These are phyloP conservation scores for Thunnus thynnus DNA, from an alignment of 2,113 vertebrate genomes.

Conservation along the genomic window DNA sequence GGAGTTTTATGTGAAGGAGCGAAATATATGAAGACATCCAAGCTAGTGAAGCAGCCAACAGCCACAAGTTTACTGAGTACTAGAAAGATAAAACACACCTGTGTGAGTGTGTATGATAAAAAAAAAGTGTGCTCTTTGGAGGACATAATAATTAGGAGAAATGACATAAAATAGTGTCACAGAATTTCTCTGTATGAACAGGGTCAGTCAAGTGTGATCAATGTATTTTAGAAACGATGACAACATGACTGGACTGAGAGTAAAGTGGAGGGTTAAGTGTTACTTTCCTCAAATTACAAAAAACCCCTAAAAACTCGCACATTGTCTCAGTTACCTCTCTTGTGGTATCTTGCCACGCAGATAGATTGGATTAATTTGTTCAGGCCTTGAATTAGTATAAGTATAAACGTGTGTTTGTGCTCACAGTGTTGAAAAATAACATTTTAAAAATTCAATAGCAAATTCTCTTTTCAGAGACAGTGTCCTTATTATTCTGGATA, in stretches of 20 bases:
- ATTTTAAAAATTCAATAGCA: too few species aligned
- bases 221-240: neutral
- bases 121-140: neutral
- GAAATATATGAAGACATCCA: neutral
- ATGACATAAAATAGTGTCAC: neutral
- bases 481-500: neutral
- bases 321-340: neutral
- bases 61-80: slow-evolving; percentile 3
- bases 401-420: too few species aligned
- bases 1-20: neutral
- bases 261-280: neutral
- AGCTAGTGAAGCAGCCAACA: neutral
- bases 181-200: neutral
- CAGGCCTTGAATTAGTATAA: too few species aligned
- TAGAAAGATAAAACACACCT: neutral
- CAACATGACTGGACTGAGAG: neutral
- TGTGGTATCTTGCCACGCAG: neutral
- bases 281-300: neutral
- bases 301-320: neutral
- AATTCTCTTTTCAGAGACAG: neutral
- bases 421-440: too few species aligned
- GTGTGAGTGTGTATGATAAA: neutral
- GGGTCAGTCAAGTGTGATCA: neutral
- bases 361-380: neutral
- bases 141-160: too few species aligned